These are phyloP conservation scores for Drosophila sp. DNA, from an alignment of 1,140 invertebrate genomes.

Conservation along the genomic window DNA sequence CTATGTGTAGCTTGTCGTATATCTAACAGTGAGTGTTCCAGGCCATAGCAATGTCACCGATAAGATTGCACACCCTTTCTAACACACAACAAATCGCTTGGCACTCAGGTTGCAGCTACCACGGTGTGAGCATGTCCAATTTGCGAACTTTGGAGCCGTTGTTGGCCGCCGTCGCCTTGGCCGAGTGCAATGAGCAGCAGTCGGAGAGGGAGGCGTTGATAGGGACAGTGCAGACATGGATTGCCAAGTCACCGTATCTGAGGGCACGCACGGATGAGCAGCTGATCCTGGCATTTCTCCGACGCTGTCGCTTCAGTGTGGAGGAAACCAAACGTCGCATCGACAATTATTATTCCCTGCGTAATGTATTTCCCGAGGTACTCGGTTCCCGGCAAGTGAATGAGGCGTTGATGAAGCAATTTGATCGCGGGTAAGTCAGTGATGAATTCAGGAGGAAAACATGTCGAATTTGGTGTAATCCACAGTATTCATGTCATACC, in stretches of 20 bases:
- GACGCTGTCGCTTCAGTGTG: constrained; percentile 88
- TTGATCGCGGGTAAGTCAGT: constrained; percentile 84
- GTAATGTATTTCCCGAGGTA: constrained; percentile 86
- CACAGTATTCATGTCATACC: constrained; percentile 72
- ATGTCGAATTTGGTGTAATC: neutral
- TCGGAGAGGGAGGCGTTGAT: constrained; percentile 85
- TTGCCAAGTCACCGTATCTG: constrained; percentile 87
- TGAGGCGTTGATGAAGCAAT: constrained; percentile 81
- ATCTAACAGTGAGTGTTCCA: constrained; percentile 45
- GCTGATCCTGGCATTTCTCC: constrained; percentile 87
- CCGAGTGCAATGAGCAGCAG: constrained; percentile 87
- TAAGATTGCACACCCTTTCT: constrained; percentile 49
- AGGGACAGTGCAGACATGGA: constrained; percentile 87
- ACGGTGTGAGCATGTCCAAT: constrained; percentile 63
- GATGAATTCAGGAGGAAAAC: no score
- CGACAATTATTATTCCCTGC: constrained; percentile 88
- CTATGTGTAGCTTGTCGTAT: neutral
- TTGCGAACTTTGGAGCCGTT: constrained; percentile 62
- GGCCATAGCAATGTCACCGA: constrained; percentile 36
- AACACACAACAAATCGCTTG: neutral
- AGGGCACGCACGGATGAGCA: constrained; percentile 86
- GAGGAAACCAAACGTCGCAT: constrained; percentile 88
- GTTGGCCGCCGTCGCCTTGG: constrained; percentile 81
- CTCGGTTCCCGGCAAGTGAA: constrained; percentile 74
- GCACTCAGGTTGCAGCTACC: constrained; percentile 46